Percentiles rank a stretch among this genome's conserved stretches.
These are phyloP conservation scores for Anarhynchus alexandrinus DNA, from an alignment of 2,113 vertebrate species.

Conservation along the genomic window DNA sequence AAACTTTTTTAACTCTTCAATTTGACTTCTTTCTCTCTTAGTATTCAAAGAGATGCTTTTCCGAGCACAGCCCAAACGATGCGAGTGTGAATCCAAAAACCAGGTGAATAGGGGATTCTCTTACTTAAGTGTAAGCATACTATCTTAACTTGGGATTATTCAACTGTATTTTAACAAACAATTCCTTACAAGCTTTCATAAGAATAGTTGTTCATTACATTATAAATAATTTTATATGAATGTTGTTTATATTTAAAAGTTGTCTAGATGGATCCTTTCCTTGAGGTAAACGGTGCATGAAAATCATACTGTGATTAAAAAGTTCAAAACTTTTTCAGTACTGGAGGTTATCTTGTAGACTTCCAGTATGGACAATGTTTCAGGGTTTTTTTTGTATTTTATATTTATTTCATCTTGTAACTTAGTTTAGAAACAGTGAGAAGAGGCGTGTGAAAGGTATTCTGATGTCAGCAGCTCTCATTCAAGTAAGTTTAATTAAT, in stretches of 20 bases:
- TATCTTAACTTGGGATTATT: not conserved
- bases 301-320: not conserved
- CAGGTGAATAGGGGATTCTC: not conserved
- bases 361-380: not conserved
- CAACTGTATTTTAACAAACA: not conserved
- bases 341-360: not conserved
- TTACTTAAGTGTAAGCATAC: not conserved
- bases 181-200: not conserved
- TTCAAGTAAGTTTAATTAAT: not conserved
- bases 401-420: not conserved
- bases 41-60: not conserved
- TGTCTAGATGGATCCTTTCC: not conserved
- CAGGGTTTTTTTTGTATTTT: not conserved
- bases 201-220: not conserved
- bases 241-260: not conserved
- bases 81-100: not conserved
- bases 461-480: not conserved
- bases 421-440: not conserved
- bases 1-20: not conserved
- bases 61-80: not conserved
- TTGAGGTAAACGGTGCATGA: not conserved
- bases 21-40: not conserved
- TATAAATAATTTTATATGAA: not conserved
- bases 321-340: not conserved
- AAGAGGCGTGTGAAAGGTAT: not conserved